Evolutionary conservation across 2,888 invertebrate species (phyloP), one percentile per base, ranked within the genome.

Genomic region (Chironomus tentans): DNA sequence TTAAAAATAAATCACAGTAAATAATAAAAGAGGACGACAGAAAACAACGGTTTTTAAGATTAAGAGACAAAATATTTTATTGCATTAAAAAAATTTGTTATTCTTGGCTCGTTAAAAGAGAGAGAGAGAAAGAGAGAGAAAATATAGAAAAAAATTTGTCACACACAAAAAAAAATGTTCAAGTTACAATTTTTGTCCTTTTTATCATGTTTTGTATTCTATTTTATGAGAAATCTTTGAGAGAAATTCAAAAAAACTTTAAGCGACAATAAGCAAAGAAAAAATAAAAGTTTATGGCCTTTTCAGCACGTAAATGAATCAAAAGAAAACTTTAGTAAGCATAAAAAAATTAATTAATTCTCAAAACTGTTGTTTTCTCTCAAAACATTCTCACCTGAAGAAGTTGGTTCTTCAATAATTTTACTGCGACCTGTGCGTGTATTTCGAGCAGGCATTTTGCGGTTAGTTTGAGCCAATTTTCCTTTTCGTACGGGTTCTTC

Each of bases 381-480:
- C 50, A 76, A 47, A 5, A 28, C 18, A 48, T 76, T 68, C 76
- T 76, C 68, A 76, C 76, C 76, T 76, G 76, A 76, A 22, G 69
- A 38, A 7, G 76, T 78, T 1, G 77, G 77, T 69, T 79, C 79
- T 71, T 79, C 78, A 47, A 79, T 78, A 5, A 76, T 62, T 38
- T 78, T 68, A 56, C 76, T 78, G 24, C 77, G 15, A 47, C 62
- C 68, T 21, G 68, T 4, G 3, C 15, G 72, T 18, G 7, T 7
- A 2, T 28, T 38, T 61, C 65, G 48, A 7, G 5, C 73, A 10
- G 68, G 28, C 28, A 68, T 12, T 61, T 28, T 68, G 65, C 56
- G 65, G 6, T 56, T 56, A 68, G 13, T 76, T n/a, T 75, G 61
- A 75, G 77, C 48, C 76, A 74, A 47, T 78, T 79, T 10, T 78